Evolutionary conservation across 2,797 vertebrate species (phyloP).

Genomic region (Chrysolophus pictus): DNA sequence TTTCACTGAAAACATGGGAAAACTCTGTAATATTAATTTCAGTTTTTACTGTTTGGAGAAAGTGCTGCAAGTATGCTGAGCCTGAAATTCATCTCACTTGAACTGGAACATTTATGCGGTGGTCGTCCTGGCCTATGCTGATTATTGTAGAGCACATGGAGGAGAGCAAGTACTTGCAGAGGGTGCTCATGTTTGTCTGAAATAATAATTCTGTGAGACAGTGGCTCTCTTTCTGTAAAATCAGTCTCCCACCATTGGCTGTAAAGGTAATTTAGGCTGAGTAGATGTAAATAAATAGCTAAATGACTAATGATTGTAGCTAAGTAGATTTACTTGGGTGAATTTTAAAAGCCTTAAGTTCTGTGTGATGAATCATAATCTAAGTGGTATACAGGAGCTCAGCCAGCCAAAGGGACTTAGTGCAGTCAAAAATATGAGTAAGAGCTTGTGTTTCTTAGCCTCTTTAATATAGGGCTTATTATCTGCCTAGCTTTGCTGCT

Average conservation of each 20-base stretch:
- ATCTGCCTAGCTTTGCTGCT: neutral
- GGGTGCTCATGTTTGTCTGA: neutral
- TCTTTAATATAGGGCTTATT: neutral
- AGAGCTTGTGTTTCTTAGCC: neutral
- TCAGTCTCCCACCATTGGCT: fast-evolving
- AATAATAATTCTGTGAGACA: neutral
- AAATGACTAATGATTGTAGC: neutral
- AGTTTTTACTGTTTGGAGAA: too few relatives aligned
- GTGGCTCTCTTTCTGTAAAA: neutral
- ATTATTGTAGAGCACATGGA: neutral
- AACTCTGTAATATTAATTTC: neutral
- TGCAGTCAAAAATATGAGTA: neutral
- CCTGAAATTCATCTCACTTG: neutral
- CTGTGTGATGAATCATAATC: neutral
- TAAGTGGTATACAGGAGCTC: neutral
- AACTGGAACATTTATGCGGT: neutral
- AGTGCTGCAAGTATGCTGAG: neutral
- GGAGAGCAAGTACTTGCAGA: neutral
- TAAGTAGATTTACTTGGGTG: neutral
- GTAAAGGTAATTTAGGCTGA: neutral
- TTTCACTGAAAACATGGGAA: fast-evolving
- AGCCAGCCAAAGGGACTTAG: neutral
- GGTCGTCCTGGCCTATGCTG: neutral
- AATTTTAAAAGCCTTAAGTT: neutral
- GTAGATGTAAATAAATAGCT: neutral